Evolutionary conservation across 2,113 vertebrate species (phyloP), one percentile per base, ranked within the genome.

Genomic region (Labeo rohita): DNA sequence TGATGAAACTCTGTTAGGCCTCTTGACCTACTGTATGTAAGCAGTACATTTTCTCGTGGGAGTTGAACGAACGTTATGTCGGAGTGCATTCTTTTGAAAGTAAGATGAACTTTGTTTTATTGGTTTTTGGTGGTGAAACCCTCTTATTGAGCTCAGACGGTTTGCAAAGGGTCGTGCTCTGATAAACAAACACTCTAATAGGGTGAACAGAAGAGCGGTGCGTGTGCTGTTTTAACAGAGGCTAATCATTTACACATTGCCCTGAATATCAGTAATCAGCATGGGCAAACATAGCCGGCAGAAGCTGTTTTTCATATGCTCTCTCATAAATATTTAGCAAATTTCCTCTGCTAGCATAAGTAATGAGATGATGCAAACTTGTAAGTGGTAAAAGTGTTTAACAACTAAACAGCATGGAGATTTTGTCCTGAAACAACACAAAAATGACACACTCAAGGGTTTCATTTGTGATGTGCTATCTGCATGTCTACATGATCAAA

Each of bases 191-290:
- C 59, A 49, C 59, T 65, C 21, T 80, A 80, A 80, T 63, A 80
- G 39, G 43, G 0, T 65, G 59, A 80, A 82, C 63, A 52, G 47
- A 54, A 10, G 28, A 28, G 49, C 50, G 47, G n/a, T 15, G 43
- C 45, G 10, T 80, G 36, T 66, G n/a, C 63, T 28, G 61, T 28
- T 81, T 63, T 80, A 87, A 49, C 88, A 89, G 81, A 85, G 79
- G 79, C 28, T 85, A 83, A 54, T 85, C 47, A 68, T 87, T 76
- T 85, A 83, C 54, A 61, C 4, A 54, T 54, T 83, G 52, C 63
- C 65, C 66, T 66, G 56, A 49, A 66, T 86, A 50, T 72, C 47
- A 45, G 66, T 12, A 56, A 39, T 72, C 47, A 54, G 47, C 23
- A 59, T 84, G 76, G 61, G 47, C 68, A 28, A 54, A 80, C 84